These are phyloP conservation scores for Sternarchorhynchus goeldii DNA, from an alignment of 2,797 vertebrate genomes.

Conservation along the genomic window DNA sequence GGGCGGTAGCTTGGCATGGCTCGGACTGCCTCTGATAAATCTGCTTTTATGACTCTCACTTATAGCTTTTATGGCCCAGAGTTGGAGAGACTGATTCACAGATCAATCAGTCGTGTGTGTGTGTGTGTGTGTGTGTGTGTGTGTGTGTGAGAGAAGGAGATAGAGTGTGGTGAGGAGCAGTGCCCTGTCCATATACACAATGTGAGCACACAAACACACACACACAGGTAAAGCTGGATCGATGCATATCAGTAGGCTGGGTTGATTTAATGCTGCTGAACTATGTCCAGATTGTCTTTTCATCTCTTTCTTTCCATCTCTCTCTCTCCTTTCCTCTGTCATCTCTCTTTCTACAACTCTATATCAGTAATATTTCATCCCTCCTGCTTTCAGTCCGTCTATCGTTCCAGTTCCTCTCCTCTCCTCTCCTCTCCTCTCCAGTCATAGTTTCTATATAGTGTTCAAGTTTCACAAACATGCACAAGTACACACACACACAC, in stretches of 20 bases:
- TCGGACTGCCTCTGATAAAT: slow-evolving; percentile 72
- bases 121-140: slow-evolving; percentile 42
- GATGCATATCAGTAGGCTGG: slow-evolving; percentile 65
- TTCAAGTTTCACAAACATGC: slow-evolving; percentile 9
- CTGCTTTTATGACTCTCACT: slow-evolving; percentile 83
- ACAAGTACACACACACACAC: slow-evolving; percentile 14
- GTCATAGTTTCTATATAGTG: neutral
- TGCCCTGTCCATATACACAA: neutral
- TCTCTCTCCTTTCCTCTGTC: slow-evolving; percentile 24
- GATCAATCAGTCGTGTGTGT: slow-evolving; percentile 80
- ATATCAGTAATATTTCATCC: slow-evolving; percentile 35
- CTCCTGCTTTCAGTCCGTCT: slow-evolving; percentile 34
- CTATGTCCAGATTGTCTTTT: slow-evolving; percentile 79
- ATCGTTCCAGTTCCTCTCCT: slow-evolving; percentile 30
- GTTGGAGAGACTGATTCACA: slow-evolving; percentile 80
- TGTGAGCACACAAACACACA: slow-evolving; percentile 20
- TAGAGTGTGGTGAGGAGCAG: slow-evolving; percentile 8
- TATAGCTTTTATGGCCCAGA: slow-evolving; percentile 79
- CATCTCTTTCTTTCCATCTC: slow-evolving; percentile 49
- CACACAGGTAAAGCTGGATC: slow-evolving; percentile 55
- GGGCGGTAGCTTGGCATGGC: slow-evolving; percentile 68
- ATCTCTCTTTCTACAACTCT: slow-evolving; percentile 24
- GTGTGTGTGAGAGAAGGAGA: slow-evolving; percentile 18
- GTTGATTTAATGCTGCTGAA: slow-evolving; percentile 73
- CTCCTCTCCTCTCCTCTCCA: slow-evolving; percentile 5